phyloP scores from a whole-genome alignment of 2,797 vertebrate genomes.

The Furcifer pardalis region DNA sequence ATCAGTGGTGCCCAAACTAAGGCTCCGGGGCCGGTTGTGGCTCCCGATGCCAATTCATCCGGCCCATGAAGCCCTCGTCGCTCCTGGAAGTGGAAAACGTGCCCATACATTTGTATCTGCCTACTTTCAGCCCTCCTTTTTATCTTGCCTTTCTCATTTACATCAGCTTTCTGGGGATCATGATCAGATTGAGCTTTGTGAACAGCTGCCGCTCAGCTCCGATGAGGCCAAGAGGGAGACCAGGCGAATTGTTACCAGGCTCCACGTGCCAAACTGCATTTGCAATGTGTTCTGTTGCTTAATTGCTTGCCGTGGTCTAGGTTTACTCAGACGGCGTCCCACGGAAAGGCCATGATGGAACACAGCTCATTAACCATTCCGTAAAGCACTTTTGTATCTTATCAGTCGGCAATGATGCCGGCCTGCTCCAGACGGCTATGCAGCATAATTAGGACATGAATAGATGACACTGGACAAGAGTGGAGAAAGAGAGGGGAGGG shows the following conservation, averaged over 20 bases:
- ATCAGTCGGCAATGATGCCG: slow-evolving; percentile 9
- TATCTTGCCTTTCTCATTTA: neutral
- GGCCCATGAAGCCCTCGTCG: too few species aligned
- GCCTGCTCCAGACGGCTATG: neutral
- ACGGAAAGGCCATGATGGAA: slow-evolving; percentile 9
- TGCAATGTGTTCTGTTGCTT: neutral
- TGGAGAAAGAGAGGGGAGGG: too few species aligned
- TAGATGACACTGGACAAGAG: neutral
- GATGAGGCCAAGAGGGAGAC: neutral
- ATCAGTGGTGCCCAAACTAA: too few species aligned
- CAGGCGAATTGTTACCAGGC: neutral
- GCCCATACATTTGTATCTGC: too few species aligned
- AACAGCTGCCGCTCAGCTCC: too few species aligned
- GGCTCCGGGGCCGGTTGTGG: too few species aligned
- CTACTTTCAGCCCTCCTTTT: neutral
- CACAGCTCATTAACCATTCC: neutral
- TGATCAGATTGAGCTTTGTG: neutral
- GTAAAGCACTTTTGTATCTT: slow-evolving; percentile 1
- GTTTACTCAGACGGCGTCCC: neutral
- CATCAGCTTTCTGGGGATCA: neutral
- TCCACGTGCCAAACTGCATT: neutral
- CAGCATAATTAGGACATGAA: neutral
- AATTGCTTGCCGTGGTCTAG: rapidly evolving
- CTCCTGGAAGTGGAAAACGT: too few species aligned
- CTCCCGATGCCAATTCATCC: too few species aligned